Conservation (phyloP, 2,888 invertebrate species). For the Drepanosiphum platanoidis region DNA sequence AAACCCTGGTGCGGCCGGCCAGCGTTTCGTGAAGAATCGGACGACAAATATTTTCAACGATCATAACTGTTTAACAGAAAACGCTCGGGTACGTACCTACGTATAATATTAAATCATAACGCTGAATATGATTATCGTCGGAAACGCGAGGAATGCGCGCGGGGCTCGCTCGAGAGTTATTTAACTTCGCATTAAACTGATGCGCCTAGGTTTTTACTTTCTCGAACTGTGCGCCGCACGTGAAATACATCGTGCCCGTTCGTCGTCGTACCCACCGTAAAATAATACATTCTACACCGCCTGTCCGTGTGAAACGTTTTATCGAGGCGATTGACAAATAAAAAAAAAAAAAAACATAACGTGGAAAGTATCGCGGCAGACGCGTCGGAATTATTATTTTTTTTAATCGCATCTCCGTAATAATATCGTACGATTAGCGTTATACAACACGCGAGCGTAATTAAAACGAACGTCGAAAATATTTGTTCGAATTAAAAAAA, state of each 20-base stretch:
- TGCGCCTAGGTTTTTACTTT: constrained; percentile 24
- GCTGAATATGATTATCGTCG: not conserved
- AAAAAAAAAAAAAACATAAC: not conserved
- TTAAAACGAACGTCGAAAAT: too few relatives aligned
- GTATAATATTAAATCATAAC: constrained; percentile 30
- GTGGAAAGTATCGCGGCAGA: too few relatives aligned
- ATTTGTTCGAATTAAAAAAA: too few relatives aligned
- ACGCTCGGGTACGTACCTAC: not conserved
- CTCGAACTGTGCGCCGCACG: not conserved
- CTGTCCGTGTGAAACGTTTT: not conserved
- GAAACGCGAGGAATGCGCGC: constrained; percentile 5
- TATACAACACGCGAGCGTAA: too few relatives aligned
- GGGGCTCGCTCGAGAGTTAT: not conserved
- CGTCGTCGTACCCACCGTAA: not conserved
- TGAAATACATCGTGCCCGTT: not conserved
- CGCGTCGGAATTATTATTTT: too few relatives aligned
- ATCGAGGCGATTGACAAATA: not conserved
- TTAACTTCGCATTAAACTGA: constrained; percentile 20
- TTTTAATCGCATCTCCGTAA: too few relatives aligned
- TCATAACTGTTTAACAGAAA: too few relatives aligned
- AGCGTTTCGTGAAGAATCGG: too few relatives aligned
- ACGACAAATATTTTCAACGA: too few relatives aligned
- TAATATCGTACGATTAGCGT: too few relatives aligned
- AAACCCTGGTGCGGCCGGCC: too few relatives aligned
- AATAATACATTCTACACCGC: too few relatives aligned